Percentiles rank a stretch among this genome's conserved stretches.
Evolutionary conservation across 2,113 vertebrate genomes (phyloP).

Genomic region (Lophura nycthemera): DNA sequence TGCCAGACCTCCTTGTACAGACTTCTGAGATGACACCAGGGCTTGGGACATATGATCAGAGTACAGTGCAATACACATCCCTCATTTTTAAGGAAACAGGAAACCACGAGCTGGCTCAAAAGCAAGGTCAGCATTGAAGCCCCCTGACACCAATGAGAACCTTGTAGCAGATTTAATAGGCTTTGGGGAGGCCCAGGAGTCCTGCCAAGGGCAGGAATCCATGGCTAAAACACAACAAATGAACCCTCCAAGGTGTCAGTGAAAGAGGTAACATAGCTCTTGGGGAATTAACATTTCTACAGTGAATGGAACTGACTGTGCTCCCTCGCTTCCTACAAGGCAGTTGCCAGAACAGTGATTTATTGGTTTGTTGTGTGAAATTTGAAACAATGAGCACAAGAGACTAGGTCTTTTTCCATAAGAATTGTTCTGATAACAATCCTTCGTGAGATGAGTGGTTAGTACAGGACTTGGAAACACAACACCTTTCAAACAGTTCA

Average conservation of each 20-base stretch:
- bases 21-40: not conserved
- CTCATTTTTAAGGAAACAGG: not conserved
- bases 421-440: conserved; percentile 17
- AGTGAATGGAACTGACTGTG: not conserved
- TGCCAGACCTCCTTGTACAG: not conserved
- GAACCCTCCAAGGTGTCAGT: not conserved
- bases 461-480: not conserved
- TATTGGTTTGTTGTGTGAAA: not conserved
- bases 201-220: not conserved
- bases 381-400: not conserved
- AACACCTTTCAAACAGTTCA: conserved; percentile 40
- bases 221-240: not conserved
- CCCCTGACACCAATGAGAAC: accelerated
- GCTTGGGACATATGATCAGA: not conserved
- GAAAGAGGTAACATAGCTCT: not conserved
- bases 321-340: not conserved
- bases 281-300: not conserved
- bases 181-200: not conserved
- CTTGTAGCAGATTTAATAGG: not conserved
- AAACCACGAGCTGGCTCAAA: not conserved
- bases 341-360: not conserved
- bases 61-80: not conserved
- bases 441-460: not conserved
- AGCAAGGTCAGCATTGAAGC: not conserved
- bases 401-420: not conserved